Conservation (phyloP, 2,797 vertebrate species). For the Australoheros facetus region DNA sequence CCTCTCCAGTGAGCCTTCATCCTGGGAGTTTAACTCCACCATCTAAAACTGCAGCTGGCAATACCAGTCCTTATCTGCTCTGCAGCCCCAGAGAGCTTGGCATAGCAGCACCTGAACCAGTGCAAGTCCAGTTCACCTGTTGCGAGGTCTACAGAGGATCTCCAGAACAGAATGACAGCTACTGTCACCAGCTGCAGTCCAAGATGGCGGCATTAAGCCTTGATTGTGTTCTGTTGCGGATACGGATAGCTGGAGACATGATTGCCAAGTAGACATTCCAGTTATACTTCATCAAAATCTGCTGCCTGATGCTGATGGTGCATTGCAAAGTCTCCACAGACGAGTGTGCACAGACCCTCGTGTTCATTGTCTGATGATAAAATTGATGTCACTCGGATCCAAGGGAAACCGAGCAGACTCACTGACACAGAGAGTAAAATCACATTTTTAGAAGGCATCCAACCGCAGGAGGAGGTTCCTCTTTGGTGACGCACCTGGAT, state of each 20-base stretch:
- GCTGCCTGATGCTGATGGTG: not conserved
- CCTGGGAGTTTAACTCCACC: not conserved
- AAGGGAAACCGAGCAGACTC: no score
- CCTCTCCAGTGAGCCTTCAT: not conserved
- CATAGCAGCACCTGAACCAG: no score
- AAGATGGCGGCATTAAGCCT: not conserved
- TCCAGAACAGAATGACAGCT: not conserved
- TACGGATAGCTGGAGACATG: not conserved
- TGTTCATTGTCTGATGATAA: not conserved
- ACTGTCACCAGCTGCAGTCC: not conserved
- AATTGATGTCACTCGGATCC: no score
- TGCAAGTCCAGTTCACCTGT: no score
- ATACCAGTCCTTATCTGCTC: not conserved
- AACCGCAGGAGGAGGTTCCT: not conserved
- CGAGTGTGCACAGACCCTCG: not conserved
- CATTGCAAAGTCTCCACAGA: not conserved
- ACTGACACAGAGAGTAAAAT: no score
- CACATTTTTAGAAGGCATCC: not conserved
- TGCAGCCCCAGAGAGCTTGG: no score
- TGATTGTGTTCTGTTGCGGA: not conserved
- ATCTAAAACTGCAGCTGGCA: not conserved
- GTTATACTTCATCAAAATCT: not conserved
- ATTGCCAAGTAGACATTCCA: not conserved
- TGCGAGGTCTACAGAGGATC: no score
- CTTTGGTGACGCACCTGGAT: no score